phyloP scores from a whole-genome alignment of 2,888 invertebrate genomes.

The Embidobia sp. region DNA sequence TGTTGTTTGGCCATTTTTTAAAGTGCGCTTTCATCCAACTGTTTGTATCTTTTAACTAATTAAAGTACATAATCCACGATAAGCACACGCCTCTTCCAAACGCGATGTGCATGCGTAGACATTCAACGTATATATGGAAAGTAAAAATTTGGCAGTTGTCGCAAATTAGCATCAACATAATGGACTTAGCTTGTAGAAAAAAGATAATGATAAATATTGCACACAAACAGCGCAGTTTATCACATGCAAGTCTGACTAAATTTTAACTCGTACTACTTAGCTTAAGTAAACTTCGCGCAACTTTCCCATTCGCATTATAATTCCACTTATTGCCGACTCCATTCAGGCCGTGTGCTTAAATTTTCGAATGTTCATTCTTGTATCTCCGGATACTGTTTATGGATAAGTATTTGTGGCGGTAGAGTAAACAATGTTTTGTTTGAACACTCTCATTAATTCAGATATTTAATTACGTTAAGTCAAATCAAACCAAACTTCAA shows the following conservation, averaged over 20 bases:
- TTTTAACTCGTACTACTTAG: slow-evolving; percentile 47
- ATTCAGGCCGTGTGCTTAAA: slow-evolving; percentile 16
- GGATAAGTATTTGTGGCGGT: slow-evolving; percentile 25
- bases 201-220: slow-evolving; percentile 31
- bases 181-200: slow-evolving; percentile 16
- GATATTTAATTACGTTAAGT: no score
- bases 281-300: slow-evolving; percentile 37
- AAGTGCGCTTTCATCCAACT: no score
- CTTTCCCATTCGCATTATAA: slow-evolving; percentile 36
- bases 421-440: not conserved
- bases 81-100: no score
- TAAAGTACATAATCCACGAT: no score
- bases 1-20: no score
- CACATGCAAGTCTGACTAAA: slow-evolving; percentile 38
- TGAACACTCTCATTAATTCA: no score
- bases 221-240: slow-evolving; percentile 32
- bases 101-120: no score
- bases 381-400: slow-evolving; percentile 19
- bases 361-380: slow-evolving; percentile 8
- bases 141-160: slow-evolving; percentile 6
- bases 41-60: no score
- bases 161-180: slow-evolving; percentile 13
- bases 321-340: slow-evolving; percentile 34
- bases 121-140: no score
- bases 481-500: no score